Evolutionary conservation across 2,113 vertebrate genomes (phyloP).

Genomic region (Bufo gargarizans): DNA sequence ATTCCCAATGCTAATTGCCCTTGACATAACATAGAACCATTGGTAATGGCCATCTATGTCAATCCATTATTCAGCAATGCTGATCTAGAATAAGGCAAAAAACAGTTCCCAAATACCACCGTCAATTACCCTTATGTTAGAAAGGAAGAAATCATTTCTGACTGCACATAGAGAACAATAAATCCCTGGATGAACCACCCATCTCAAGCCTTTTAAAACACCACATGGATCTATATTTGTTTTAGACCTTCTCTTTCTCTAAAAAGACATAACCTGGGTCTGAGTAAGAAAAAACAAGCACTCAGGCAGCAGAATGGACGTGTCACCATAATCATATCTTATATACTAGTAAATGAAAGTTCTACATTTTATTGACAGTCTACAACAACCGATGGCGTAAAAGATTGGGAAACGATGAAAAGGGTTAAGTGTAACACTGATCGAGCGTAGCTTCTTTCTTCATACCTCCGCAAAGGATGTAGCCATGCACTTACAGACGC

Average conservation of each 20-base stretch:
- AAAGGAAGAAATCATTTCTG: not conserved
- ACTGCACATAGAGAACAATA: not conserved
- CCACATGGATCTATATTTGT: not conserved
- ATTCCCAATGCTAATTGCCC: no score
- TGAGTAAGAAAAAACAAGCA: not conserved
- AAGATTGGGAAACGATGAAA: not conserved
- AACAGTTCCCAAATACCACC: not conserved
- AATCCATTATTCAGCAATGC: not conserved
- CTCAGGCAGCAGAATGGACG: not conserved
- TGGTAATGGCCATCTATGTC: no score
- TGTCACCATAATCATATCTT: not conserved
- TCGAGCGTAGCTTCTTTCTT: not conserved
- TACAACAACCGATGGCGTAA: not conserved
- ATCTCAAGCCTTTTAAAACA: not conserved
- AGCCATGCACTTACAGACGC: slow-evolving; percentile 66
- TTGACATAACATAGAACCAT: no score
- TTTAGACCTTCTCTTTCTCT: not conserved
- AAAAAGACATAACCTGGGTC: not conserved
- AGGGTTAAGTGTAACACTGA: not conserved
- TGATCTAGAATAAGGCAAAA: not conserved
- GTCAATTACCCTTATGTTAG: not conserved
- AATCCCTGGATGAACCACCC: not conserved
- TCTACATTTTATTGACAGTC: not conserved
- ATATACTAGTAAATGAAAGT: no score
- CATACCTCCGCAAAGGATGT: slow-evolving; percentile 66